Conservation (phyloP, 2,797 vertebrate genomes). For the Gymnoscopelus braueri region DNA sequence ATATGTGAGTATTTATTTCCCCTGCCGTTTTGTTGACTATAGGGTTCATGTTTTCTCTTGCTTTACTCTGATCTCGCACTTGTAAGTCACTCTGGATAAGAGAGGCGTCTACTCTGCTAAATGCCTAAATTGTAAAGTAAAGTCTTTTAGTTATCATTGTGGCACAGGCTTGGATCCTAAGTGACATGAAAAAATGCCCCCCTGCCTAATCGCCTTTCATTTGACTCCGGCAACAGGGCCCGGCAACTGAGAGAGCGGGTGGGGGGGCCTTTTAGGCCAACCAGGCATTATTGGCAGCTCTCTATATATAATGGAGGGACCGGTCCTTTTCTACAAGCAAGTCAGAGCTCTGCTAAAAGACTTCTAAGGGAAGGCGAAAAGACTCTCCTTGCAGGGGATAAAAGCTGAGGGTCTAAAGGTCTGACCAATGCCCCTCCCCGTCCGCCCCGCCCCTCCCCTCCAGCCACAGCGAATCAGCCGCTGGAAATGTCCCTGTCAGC, state of each 20-base stretch:
- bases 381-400: conserved; percentile 64
- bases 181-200: conserved; percentile 79
- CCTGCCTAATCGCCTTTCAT: conserved; percentile 79
- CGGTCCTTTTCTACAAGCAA: conserved; percentile 64
- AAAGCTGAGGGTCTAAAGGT: conserved; percentile 67
- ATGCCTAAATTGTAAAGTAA: too few relatives aligned
- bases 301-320: conserved; percentile 71
- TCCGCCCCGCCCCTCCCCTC: conserved; percentile 49
- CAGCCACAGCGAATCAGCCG: conserved; percentile 70
- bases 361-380: conserved; percentile 34
- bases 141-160: conserved; percentile 41
- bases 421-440: conserved; percentile 52
- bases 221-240: conserved; percentile 63
- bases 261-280: conserved; percentile 53
- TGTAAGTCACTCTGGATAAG: too few relatives aligned
- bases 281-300: conserved; percentile 45
- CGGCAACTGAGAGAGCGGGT: conserved; percentile 25
- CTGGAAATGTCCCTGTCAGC: conserved; percentile 75
- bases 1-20: too few relatives aligned
- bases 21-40: too few relatives aligned
- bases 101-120: too few relatives aligned
- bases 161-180: conserved; percentile 48
- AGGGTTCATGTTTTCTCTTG: too few relatives aligned
- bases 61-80: too few relatives aligned
- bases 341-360: conserved; percentile 57